Evolutionary conservation across 2,113 vertebrate genomes (phyloP), one percentile per base, ranked within the genome.

Genomic region (Lophura nycthemera): DNA sequence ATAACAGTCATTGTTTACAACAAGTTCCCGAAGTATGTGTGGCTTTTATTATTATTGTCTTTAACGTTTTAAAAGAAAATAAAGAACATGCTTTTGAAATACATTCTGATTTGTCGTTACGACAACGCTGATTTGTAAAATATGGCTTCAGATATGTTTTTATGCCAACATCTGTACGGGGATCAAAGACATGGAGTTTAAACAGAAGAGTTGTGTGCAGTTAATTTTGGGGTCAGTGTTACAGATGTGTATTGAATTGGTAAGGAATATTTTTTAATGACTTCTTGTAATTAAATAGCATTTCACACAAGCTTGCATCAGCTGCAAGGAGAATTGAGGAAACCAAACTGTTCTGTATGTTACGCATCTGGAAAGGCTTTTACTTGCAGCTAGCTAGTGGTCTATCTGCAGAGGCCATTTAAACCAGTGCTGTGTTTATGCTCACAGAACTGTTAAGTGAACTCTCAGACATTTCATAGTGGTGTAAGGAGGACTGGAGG

Each of bases 341-440:
- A 95, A 83, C 36, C 25, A 30, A 83, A n/a, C 15, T 64, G 61
- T 78, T 29, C 30, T 96, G 57, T 3, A 2, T 65, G 64, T 38
- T 88, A 78, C 22, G 73, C 27, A 60, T 70, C 63, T 96, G 63
- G 59, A 78, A 83, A 94, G 92, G 52, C 38, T 90, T 94, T 94
- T 72, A 36, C 47, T 83, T 80, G 2, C 73, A 91, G 45, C 30
- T 54, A 13, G 29, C 63, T 66, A 91, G n/a, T 30, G 10, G 29
- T 60, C 45, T 91, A 45, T 89, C 95, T 85, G 80, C 67, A 88
- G 59, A 52, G 73, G 60, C 30, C 34, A 0, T 88, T 88, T 77
- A 91, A 91, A 67, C 40, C 63, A 81, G 64, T 13, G 6, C 38
- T 83, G 50, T 93, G 86, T 96, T 93, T 86, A 64, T 21, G 60